Percentiles rank a stretch among this genome's conserved stretches.
These are phyloP conservation scores for Poicephalus gulielmi DNA, from an alignment of 2,113 vertebrate genomes.

Conservation along the genomic window DNA sequence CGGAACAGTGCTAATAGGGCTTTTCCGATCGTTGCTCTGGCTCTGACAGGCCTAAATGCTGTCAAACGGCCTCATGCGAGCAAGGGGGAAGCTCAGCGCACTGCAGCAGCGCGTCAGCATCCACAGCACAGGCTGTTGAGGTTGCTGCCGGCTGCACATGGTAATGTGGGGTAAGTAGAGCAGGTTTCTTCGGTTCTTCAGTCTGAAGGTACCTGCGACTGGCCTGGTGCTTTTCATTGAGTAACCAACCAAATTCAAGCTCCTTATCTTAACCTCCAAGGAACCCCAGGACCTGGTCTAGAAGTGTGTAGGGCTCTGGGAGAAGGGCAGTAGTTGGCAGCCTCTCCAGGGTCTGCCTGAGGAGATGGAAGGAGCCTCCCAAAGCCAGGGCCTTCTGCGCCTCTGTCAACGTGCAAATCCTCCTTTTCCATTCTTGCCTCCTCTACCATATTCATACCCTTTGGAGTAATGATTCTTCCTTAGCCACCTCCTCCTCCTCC, in stretches of 20 bases:
- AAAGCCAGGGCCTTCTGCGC: neutral
- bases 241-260: neutral
- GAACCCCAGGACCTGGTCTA: neutral
- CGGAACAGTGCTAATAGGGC: neutral
- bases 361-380: neutral
- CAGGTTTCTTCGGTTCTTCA: neutral
- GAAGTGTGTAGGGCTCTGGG: neutral
- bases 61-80: rapidly evolving
- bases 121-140: neutral
- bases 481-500: neutral
- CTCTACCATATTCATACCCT: neutral
- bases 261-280: neutral
- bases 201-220: neutral
- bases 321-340: neutral
- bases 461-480: neutral
- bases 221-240: neutral
- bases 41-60: neutral
- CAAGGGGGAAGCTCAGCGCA: rapidly evolving
- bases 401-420: neutral
- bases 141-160: neutral
- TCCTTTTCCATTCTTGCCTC: neutral
- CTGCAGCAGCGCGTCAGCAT: rapidly evolving
- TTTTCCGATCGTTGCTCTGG: neutral
- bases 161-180: rapidly evolving
- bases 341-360: neutral